Evolutionary conservation across 2,888 invertebrate species (phyloP).

Genomic region (Boloria selene): DNA sequence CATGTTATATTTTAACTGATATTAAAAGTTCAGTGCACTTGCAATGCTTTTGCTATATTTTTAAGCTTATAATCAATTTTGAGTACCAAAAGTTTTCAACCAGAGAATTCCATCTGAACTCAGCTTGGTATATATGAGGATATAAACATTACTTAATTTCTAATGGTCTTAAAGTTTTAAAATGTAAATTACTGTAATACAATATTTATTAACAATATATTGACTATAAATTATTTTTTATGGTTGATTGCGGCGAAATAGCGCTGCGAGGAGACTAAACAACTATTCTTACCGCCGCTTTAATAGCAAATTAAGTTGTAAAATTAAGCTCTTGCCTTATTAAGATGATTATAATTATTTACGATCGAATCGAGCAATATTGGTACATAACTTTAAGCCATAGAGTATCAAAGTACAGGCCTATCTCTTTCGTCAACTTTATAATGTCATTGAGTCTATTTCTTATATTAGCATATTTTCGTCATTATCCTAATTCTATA

Average conservation of each 20-base stretch:
- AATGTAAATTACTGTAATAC: not conserved
- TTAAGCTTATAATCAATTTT: no score
- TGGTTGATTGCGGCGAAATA: not conserved
- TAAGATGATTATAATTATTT: conserved; percentile 10
- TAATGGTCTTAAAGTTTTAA: no score
- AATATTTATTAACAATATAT: not conserved
- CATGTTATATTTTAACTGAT: no score
- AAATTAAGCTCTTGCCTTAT: conserved; percentile 12
- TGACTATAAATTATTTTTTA: not conserved
- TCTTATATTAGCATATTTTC: not conserved
- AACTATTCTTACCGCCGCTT: not conserved
- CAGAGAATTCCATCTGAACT: no score
- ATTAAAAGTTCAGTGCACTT: no score
- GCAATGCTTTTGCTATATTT: no score
- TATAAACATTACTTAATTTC: no score
- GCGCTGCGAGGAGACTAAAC: not conserved
- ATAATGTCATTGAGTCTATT: not conserved
- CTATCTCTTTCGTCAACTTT: not conserved
- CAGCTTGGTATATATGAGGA: no score
- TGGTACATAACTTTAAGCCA: not conserved
- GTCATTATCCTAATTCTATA: no score
- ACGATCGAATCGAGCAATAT: not conserved
- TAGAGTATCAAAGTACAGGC: no score
- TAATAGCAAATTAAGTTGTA: conserved; percentile 13
- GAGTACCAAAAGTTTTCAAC: no score